Evolutionary conservation across 2,888 invertebrate genomes (phyloP), one percentile per base, ranked within the genome.

Genomic region (Oscheius sp.): DNA sequence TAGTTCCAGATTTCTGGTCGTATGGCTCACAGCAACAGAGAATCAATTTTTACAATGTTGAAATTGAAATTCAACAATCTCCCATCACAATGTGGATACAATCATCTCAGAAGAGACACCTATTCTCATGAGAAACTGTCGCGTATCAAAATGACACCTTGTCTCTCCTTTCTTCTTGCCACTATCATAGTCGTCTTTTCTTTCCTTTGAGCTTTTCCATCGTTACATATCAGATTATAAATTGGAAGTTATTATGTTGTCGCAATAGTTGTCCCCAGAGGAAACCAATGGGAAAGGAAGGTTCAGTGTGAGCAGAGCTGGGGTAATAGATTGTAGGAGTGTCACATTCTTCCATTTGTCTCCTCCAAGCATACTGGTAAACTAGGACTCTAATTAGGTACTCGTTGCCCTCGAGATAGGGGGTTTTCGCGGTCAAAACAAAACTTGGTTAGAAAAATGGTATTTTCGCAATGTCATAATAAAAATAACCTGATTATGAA

Each of bases 31-130:
- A 66, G 68, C 64, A 78, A 76, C 37, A 63, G 75, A 10, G 78
- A 77, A 33, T 72, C 75, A 1, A 77, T 80, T 53, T 77, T 77
- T 65, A 78, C 72, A 25, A 80, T 80, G 80, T 69, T 80, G 57
- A 78, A 75, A 39, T 72, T 78, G 31, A 69, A 70, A 37, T 78
- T 75, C 75, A 67, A 66, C 20, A 70, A 66, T 17, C 61, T 78
- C 20, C 78, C 78, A 1, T 42, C 72, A 0, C 69, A 73, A 8
- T 78, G 78, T 65, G 75, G 75, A 20, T 72, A 72, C 45, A 65
- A 69, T 15, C 78, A 75, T 34, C 55, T 75, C 34, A 57, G 77
- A 31, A 63, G 77, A 34, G 75, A 75, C 68, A 75, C 75, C 23
- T 72, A 70, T 31, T 75, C 71, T 12, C 64, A 65, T 53, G 76